phyloP scores from a whole-genome alignment of 2,888 invertebrate genomes.

The Macrophya annulata region DNA sequence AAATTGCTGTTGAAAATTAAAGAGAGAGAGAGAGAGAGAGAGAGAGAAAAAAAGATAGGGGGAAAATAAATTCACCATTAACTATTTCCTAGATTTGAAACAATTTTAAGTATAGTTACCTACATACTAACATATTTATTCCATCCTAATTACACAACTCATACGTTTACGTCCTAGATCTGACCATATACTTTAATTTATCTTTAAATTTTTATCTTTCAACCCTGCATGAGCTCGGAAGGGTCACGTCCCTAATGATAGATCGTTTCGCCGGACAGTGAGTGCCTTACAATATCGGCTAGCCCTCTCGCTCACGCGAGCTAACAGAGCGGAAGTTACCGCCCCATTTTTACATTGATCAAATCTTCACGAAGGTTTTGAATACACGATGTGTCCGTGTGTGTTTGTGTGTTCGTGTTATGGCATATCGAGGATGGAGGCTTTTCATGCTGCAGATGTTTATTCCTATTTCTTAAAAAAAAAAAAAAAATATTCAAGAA shows the following conservation, averaged over 20 bases:
- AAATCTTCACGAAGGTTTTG: conserved; percentile 41
- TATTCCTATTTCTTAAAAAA: neutral
- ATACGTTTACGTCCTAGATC: neutral
- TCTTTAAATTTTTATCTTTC: conserved; percentile 9
- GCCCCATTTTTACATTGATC: conserved; percentile 32
- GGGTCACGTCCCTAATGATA: conserved; percentile 36
- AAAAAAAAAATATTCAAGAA: neutral
- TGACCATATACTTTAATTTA: conserved; percentile 24
- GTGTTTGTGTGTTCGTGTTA: neutral
- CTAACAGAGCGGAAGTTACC: conserved; percentile 16
- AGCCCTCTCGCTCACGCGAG: conserved; percentile 23
- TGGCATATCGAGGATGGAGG: too few species aligned
- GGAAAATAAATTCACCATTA: neutral
- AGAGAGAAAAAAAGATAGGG: too few species aligned
- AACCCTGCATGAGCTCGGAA: neutral
- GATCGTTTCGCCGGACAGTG: conserved; percentile 31
- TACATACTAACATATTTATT: neutral
- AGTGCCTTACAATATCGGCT: conserved; percentile 21
- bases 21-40: neutral
- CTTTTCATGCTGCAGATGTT: neutral
- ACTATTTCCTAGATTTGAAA: neutral
- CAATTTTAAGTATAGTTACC: neutral
- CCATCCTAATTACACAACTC: neutral
- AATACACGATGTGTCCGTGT: neutral
- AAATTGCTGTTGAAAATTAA: neutral